Base-by-base conservation (phyloP, 2,888 invertebrate species). In the Athripsodes cinereus region DNA sequence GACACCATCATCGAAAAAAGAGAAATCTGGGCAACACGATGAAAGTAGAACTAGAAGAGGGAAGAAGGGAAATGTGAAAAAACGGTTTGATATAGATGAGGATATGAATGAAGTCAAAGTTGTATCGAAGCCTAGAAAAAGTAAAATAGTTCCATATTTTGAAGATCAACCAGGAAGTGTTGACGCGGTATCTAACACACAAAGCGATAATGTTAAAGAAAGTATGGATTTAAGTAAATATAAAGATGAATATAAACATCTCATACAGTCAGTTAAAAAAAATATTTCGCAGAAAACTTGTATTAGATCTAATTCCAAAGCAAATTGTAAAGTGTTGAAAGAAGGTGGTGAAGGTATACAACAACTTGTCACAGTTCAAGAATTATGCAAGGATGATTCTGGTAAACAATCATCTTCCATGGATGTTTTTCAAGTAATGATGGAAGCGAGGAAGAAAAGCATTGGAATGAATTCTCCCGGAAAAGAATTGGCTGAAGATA, bases 391-490 rank as follows among this genome's bases (percentile, higher is more conserved):
- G 13, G 20, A 49, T 22, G 19, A 2, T 40, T 22, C 8, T 40
- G 34, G 16, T 20, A 53, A 49, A 44, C 48, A 57, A 40, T 19
- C 31, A 22, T 47, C 47, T 13, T 48, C 54, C 11, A 52, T 34
- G 21, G 57, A 86, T 77, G 86, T 83, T 34, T 87, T 87, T 69
- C 75, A 83, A 66, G 68, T 86, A 26, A 75, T 87, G 74, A 87
- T 87, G 87, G 82, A 82, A 63, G 82, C 82, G 18, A 75, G 85
- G 62, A 81, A 83, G 67, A 84, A 83, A 68, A 76, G 76, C 51
- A 79, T 86, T 61, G 86, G 86, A 1, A 70, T 72, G 20, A 87
- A 86, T 71, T 81, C 83, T 21, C 80, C 81, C 8, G 86, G 86
- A 0, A 83, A 82, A 71, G 78, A 78, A 50, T 71, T 69, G 65